phyloP scores from a whole-genome alignment of 1,140 invertebrate genomes.

The Ericerus pela region DNA sequence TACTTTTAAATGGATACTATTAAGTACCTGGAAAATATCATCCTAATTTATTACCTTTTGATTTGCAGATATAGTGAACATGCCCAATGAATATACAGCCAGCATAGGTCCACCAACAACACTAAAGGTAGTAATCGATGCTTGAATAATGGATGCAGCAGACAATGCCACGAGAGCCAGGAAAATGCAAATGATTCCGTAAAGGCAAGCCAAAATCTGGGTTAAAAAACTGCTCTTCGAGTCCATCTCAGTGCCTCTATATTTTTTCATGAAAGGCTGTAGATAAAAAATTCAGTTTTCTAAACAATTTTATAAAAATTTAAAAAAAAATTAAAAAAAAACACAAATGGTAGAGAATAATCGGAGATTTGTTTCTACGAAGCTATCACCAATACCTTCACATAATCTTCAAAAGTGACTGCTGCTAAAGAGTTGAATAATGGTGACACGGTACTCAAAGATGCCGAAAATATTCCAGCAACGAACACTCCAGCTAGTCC shows the following conservation, averaged over 20 bases:
- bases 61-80: conserved; percentile 48
- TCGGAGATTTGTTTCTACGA: not conserved
- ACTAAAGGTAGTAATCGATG: conserved; percentile 61
- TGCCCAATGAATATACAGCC: conserved; percentile 63
- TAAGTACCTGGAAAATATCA: too few relatives aligned
- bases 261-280: conserved; percentile 15
- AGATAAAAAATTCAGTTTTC: not conserved
- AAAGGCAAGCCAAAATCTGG: conserved; percentile 48
- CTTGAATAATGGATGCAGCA: conserved; percentile 56
- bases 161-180: conserved; percentile 56
- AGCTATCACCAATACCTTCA: conserved; percentile 33
- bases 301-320: not conserved
- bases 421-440: conserved; percentile 70
- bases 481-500: conserved; percentile 68
- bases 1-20: too few relatives aligned
- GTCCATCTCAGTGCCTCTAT: conserved; percentile 1
- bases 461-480: conserved; percentile 67
- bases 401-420: conserved; percentile 71
- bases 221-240: conserved; percentile 32
- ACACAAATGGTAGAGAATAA: not conserved
- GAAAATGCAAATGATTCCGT: conserved; percentile 50
- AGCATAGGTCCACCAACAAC: conserved; percentile 64
- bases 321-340: not conserved
- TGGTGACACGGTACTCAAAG: conserved; percentile 71
- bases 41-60: conserved; percentile 39